Conservation (phyloP, 2,113 vertebrate genomes). For the Carassius carassius region DNA sequence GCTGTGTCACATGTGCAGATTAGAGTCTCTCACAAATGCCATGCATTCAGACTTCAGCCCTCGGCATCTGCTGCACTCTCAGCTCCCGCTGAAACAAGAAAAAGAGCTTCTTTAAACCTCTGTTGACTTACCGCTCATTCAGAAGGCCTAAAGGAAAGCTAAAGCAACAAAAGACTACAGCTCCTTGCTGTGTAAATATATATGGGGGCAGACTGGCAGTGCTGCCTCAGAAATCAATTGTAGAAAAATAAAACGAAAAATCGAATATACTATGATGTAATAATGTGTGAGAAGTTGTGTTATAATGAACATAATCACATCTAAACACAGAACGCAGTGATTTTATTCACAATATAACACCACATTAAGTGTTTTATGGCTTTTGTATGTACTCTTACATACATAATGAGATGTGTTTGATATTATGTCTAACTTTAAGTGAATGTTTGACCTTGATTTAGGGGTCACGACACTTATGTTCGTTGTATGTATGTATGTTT, state of each 20-base stretch:
- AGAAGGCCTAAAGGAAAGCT: neutral
- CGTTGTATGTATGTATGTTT: neutral
- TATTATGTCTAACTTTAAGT: neutral
- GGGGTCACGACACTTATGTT: neutral
- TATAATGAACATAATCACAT: too few relatives aligned
- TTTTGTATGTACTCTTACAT: neutral
- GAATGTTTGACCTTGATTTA: neutral
- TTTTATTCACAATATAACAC: too few relatives aligned
- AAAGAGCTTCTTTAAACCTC: constrained; percentile 13
- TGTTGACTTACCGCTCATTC: neutral
- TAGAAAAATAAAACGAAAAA: neutral
- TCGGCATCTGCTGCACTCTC: neutral
- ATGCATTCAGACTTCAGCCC: constrained; percentile 6
- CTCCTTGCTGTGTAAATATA: neutral
- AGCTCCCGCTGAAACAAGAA: neutral
- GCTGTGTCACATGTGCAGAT: constrained; percentile 14
- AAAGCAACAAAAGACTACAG: neutral
- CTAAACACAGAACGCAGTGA: too few relatives aligned
- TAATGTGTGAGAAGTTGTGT: too few relatives aligned
- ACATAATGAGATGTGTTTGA: neutral
- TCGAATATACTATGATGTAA: too few relatives aligned
- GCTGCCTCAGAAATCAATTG: neutral
- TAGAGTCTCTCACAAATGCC: constrained; percentile 13
- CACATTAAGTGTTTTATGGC: too few relatives aligned
- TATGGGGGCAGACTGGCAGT: too few relatives aligned